Conservation (phyloP, 2,113 vertebrate genomes). For the Anoplopoma fimbria region DNA sequence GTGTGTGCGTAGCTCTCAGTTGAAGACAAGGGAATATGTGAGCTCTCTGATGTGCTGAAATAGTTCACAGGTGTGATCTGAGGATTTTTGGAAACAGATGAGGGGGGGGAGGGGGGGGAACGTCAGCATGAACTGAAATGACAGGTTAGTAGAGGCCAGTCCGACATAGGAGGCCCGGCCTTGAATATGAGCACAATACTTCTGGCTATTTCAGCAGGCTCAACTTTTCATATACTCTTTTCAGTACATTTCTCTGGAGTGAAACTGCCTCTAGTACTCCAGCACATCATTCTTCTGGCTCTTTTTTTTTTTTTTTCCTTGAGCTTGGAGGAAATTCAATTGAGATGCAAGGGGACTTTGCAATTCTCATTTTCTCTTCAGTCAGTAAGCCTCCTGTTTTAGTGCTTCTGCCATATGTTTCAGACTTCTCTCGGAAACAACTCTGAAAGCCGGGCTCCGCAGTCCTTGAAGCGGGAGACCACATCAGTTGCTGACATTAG, state of each 20-base stretch:
- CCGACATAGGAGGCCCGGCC: slow-evolving; percentile 49
- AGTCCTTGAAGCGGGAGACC: slow-evolving; percentile 52
- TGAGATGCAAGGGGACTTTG: slow-evolving; percentile 39
- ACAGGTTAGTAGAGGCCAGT: slow-evolving; percentile 67
- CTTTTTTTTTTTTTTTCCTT: slow-evolving; percentile 9
- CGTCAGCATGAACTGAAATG: slow-evolving; percentile 69
- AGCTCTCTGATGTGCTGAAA: slow-evolving; percentile 77
- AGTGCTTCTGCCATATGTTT: slow-evolving; percentile 61
- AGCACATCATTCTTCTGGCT: slow-evolving; percentile 21
- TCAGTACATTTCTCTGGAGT: slow-evolving; percentile 50
- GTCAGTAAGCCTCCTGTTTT: slow-evolving; percentile 54
- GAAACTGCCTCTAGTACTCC: slow-evolving; percentile 15
- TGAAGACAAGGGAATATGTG: slow-evolving; percentile 57
- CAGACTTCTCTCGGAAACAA: slow-evolving; percentile 44
- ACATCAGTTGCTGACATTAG: slow-evolving; percentile 72
- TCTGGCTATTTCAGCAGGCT: slow-evolving; percentile 44
- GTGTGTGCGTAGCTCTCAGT: slow-evolving; percentile 15
- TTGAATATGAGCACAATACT: slow-evolving; percentile 47
- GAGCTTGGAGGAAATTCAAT: slow-evolving; percentile 5
- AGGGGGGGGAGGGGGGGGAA: slow-evolving; percentile 12
- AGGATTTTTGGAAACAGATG: slow-evolving; percentile 72
- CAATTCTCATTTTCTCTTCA: slow-evolving; percentile 47
- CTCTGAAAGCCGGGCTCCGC: slow-evolving; percentile 39
- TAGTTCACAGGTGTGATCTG: slow-evolving; percentile 82
- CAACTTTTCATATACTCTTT: slow-evolving; percentile 44